Evolutionary conservation across 2,888 invertebrate species (phyloP), one percentile per base, ranked within the genome.

Genomic region (Eulithis prunata): DNA sequence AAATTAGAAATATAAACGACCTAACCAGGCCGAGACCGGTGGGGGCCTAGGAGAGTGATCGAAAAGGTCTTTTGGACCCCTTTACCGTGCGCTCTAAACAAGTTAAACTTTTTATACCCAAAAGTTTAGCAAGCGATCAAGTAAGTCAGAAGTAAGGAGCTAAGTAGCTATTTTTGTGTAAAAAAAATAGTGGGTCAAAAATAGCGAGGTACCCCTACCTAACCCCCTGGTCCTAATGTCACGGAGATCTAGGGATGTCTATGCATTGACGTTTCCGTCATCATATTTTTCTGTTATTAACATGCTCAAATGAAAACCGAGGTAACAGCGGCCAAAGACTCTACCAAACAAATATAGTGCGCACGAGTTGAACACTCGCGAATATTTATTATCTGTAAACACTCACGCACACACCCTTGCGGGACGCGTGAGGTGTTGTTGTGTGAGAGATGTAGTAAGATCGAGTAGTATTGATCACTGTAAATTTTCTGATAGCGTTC

Each of bases 321-420:
- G 78, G 77, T 75, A 77, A 73, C 71, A 70, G 69, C 70, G 79
- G 78, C 77, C 83, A 80, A 82, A 84, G 81, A 85, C 81, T 80
- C 79, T 76, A 76, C 80, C 80, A 79, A 80, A 82, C 83, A 82
- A 83, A 82, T 89, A 87, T 88, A 88, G 86, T 89, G 87, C 88
- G 86, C 85, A 82, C 74, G 88, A 87, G 89, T 89, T 88, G 88
- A 89, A 89, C 81, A 87, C 86, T 87, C 89, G 89, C 84, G 82
- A 85, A 87, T 88, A 86, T 88, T 87, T 85, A 88, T 88, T 87
- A 88, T 89, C 89, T 88, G 85, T 86, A 88, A 87, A 88, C 87
- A 85, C 75, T 77, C 78, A 78, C 85, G 69, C 78, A 79, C 83
- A 82, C 77, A 66, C 55, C 62, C 47, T 45, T 7, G 47, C 32